These are phyloP conservation scores for Dasypolia templi DNA, from an alignment of 2,888 invertebrate species.

Conservation along the genomic window DNA sequence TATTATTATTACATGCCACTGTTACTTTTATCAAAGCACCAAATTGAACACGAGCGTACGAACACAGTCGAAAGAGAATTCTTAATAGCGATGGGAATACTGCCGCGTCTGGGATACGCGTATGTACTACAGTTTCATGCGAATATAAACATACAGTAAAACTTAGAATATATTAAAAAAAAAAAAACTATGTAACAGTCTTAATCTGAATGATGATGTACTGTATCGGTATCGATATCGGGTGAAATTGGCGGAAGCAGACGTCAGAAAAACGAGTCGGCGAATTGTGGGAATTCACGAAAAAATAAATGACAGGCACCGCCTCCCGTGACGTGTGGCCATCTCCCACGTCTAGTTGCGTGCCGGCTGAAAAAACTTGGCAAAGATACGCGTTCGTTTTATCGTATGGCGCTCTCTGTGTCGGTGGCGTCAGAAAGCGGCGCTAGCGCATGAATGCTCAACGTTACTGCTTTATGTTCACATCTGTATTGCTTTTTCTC, in stretches of 20 bases:
- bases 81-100: constrained; percentile 39
- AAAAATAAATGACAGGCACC: constrained; percentile 57
- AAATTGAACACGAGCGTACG: constrained; percentile 35
- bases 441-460: constrained; percentile 71
- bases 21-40: constrained; percentile 48
- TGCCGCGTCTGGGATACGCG: constrained; percentile 15
- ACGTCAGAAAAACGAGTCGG: constrained; percentile 30
- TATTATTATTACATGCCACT: constrained; percentile 57
- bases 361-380: constrained; percentile 84
- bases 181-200: constrained; percentile 10
- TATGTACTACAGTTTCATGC: background rate
- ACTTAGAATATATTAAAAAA: constrained; percentile 12
- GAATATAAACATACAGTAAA: constrained; percentile 21
- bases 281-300: constrained; percentile 38
- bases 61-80: constrained; percentile 37
- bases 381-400: constrained; percentile 78
- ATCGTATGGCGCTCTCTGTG: constrained; percentile 79
- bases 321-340: constrained; percentile 73
- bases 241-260: constrained; percentile 37
- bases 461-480: constrained; percentile 34
- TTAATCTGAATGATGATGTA: constrained; percentile 34
- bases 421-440: constrained; percentile 75
- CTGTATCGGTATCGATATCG: constrained; percentile 38
- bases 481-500: constrained; percentile 29
- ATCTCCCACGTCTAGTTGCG: constrained; percentile 77